Evolutionary conservation across 2,888 invertebrate species (phyloP).

Genomic region (Meganola albula): DNA sequence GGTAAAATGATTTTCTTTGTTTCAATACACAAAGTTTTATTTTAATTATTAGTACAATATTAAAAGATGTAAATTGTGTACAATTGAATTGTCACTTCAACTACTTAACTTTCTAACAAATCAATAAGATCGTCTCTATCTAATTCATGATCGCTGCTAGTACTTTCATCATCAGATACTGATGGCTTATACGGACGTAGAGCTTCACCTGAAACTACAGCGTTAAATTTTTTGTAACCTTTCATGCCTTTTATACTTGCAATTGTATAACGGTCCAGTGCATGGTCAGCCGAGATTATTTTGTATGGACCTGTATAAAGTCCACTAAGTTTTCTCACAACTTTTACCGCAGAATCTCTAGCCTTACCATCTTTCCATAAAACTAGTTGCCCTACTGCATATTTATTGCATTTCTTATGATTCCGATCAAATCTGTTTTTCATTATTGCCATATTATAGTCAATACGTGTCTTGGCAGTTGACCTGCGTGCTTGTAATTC

Average conservation of each 20-base stretch:
- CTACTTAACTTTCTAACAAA: constrained; percentile 2
- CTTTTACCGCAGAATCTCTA: not conserved
- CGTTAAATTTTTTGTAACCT: too few relatives aligned
- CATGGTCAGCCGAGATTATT: not conserved
- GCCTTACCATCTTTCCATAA: constrained; percentile 2
- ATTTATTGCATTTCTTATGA: constrained; percentile 1
- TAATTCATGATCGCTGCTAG: constrained; percentile 2
- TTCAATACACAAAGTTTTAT: too few relatives aligned
- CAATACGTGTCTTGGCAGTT: constrained; percentile 1
- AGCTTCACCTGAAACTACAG: too few relatives aligned
- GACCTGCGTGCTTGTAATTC: not conserved
- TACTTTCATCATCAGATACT: too few relatives aligned
- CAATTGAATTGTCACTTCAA: too few relatives aligned
- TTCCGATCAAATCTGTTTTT: not conserved
- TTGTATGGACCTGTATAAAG: too few relatives aligned
- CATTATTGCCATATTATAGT: constrained; percentile 1
- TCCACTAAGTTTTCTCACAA: not conserved
- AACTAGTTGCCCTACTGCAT: not conserved
- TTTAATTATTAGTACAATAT: too few relatives aligned
- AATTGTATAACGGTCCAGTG: constrained; percentile 2
- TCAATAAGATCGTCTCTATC: constrained; percentile 6
- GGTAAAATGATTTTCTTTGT: too few relatives aligned
- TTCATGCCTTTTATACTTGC: constrained; percentile 1
- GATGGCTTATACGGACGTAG: too few relatives aligned
- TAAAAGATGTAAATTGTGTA: too few relatives aligned